phyloP scores from a whole-genome alignment of 1,140 invertebrate genomes.

The Zophobas atratus region DNA sequence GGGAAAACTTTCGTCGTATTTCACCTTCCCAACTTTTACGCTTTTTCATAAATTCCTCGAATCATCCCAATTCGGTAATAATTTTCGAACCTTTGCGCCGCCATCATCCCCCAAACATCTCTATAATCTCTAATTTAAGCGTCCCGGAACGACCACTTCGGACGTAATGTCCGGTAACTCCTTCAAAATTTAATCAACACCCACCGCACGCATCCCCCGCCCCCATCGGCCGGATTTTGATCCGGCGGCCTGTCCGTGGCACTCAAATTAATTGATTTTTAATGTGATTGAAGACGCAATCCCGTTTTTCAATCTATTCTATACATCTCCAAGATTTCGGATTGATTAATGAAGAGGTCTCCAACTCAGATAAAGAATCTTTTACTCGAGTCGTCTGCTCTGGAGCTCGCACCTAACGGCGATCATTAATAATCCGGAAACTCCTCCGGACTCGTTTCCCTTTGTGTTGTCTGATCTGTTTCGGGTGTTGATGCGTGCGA shows the following conservation, averaged over 20 bases:
- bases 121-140: background rate
- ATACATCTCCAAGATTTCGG: background rate
- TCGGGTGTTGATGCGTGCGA: slow-evolving; percentile 4
- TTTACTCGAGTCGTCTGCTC: background rate
- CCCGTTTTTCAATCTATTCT: background rate
- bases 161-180: background rate
- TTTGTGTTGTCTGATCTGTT: background rate
- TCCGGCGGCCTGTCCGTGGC: slow-evolving; percentile 1
- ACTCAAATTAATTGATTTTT: slow-evolving; percentile 26
- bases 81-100: background rate
- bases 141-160: slow-evolving; percentile 5
- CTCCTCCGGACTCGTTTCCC: background rate
- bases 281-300: slow-evolving; percentile 9
- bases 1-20: too few species aligned
- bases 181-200: slow-evolving; percentile 14
- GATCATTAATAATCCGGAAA: slow-evolving; percentile 25
- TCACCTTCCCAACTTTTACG: too few species aligned
- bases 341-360: slow-evolving; percentile 22
- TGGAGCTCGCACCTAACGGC: slow-evolving; percentile 2
- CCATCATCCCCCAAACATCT: background rate
- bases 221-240: background rate
- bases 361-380: slow-evolving; percentile 24
- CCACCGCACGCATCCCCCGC: background rate
- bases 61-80: background rate
- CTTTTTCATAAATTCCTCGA: background rate